Evolutionary conservation across 2,888 invertebrate species (phyloP).

Genomic region (Helobdella robusta): DNA sequence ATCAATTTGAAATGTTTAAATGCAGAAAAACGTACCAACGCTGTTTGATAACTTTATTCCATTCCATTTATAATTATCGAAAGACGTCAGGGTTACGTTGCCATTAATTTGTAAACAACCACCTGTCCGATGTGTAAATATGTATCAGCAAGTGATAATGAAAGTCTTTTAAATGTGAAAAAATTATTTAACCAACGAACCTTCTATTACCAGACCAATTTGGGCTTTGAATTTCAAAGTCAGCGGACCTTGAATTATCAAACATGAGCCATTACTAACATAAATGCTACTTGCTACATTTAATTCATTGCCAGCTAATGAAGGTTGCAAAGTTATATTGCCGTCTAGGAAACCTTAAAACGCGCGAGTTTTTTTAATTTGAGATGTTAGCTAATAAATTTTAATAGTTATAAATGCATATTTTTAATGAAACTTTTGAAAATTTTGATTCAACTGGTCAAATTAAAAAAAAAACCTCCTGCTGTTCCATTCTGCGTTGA

Average conservation of each 20-base stretch:
- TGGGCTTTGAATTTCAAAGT: no score
- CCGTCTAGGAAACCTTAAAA: background rate
- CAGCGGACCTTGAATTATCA: background rate
- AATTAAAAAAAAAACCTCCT: conserved; percentile 9
- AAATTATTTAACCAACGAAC: no score
- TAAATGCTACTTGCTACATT: conserved; percentile 7
- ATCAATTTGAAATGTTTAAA: no score
- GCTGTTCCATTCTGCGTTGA: background rate
- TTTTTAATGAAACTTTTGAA: background rate
- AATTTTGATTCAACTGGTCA: no score
- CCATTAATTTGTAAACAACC: background rate
- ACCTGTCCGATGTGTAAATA: background rate
- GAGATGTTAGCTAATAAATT: background rate
- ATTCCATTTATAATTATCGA: background rate
- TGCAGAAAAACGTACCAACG: no score
- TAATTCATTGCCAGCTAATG: no score
- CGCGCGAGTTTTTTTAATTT: background rate
- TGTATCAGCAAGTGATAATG: no score
- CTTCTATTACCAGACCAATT: no score
- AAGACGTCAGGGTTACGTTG: background rate
- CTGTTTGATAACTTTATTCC: no score
- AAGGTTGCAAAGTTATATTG: background rate
- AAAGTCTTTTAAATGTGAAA: no score
- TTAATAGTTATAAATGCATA: no score
- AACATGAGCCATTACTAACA: background rate